phyloP scores from a whole-genome alignment of 2,888 invertebrate species.

The Coelogynopora nodosa region DNA sequence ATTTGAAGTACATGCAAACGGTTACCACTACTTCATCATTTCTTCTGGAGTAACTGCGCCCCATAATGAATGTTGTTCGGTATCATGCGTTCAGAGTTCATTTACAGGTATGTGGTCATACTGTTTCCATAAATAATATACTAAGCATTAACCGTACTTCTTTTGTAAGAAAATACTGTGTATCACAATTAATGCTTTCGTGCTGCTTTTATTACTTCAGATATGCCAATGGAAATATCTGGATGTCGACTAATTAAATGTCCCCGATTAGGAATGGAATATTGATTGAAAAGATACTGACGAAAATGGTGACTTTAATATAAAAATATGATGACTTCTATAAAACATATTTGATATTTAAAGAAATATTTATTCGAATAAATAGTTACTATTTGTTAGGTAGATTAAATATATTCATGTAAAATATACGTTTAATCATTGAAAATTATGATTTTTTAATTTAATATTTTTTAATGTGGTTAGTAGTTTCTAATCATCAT shows the following conservation, averaged over 20 bases:
- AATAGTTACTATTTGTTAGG: background rate
- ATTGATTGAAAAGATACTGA: too few species aligned
- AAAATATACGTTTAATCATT: background rate
- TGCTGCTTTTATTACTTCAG: background rate
- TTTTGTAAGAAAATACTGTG: background rate
- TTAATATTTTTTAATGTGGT: too few species aligned
- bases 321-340: too few species aligned
- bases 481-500: too few species aligned
- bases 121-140: conserved; percentile 1
- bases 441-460: background rate
- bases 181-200: background rate
- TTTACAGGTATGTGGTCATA: background rate
- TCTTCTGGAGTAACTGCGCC: background rate
- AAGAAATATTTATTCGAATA: too few species aligned
- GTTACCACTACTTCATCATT: background rate
- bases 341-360: too few species aligned
- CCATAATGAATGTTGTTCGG: background rate
- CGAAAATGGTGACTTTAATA: too few species aligned
- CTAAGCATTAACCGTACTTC: conserved; percentile 8
- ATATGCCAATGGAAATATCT: conserved; percentile 2
- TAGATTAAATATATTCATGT: background rate
- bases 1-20: background rate
- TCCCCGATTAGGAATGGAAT: background rate
- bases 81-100: conserved; percentile 7
- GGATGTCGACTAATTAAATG: conserved; percentile 1